Evolutionary conservation across 1,140 invertebrate species (phyloP).

Genomic region (Trinorchestia longiramus): DNA sequence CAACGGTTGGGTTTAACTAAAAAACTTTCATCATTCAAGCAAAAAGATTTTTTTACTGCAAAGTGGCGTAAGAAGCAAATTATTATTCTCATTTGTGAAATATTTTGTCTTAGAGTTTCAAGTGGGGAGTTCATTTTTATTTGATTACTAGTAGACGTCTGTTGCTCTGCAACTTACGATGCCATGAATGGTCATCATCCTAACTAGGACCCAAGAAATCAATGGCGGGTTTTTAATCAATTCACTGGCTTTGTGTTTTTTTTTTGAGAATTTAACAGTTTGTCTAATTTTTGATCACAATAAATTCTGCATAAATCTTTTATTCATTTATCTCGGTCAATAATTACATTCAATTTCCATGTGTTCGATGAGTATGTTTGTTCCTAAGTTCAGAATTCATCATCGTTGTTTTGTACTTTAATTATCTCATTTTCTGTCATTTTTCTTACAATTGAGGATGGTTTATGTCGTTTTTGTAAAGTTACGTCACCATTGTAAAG

Average conservation of each 20-base stretch:
- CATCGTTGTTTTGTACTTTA: no score
- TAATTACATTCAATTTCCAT: no score
- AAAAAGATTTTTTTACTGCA: not conserved
- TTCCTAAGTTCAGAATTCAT: no score
- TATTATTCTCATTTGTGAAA: not conserved
- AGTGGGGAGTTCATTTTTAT: not conserved
- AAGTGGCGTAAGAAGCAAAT: not conserved
- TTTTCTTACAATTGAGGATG: not conserved
- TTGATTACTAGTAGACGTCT: not conserved
- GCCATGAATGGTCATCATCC: not conserved
- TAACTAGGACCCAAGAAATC: not conserved
- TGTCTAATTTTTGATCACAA: no score
- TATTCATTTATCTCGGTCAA: no score
- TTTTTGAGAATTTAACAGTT: no score
- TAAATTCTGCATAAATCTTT: no score
- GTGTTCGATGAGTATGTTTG: no score
- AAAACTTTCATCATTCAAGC: not conserved
- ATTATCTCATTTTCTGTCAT: no score
- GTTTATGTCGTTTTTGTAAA: not conserved
- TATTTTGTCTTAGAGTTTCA: not conserved
- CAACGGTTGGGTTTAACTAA: not conserved
- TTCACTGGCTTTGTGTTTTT: not conserved
- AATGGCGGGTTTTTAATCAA: not conserved
- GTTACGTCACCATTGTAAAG: not conserved
- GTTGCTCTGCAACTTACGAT: not conserved